phyloP scores from a whole-genome alignment of 2,113 vertebrate species.

The Ophiodon elongatus region DNA sequence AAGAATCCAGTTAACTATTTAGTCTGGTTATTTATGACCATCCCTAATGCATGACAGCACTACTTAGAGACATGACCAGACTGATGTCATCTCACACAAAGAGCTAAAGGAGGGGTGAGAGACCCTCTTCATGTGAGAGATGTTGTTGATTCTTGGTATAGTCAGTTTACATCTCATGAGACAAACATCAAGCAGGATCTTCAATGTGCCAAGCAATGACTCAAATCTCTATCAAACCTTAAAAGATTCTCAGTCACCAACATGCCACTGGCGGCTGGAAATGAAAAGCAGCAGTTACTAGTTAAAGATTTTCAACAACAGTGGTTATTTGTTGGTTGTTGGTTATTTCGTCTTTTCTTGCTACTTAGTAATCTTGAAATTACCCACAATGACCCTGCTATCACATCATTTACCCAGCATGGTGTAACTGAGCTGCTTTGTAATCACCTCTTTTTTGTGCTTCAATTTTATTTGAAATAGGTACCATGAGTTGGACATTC shows the following conservation, averaged over 20 bases:
- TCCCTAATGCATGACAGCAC: conserved; percentile 64
- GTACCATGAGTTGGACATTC: conserved; percentile 89
- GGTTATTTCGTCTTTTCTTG: neutral
- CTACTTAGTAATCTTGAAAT: neutral
- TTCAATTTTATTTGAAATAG: conserved; percentile 79
- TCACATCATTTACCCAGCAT: neutral
- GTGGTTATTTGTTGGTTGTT: neutral
- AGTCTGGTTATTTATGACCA: conserved; percentile 64
- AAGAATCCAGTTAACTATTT: conserved; percentile 59
- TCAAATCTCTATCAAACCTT: conserved; percentile 54
- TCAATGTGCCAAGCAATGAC: conserved; percentile 42
- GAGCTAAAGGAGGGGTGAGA: conserved; percentile 26
- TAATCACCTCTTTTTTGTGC: conserved; percentile 19
- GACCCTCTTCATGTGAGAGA: conserved; percentile 36
- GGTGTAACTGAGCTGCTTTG: neutral
- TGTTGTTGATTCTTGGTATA: conserved; percentile 53
- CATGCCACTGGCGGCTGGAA: conserved; percentile 15
- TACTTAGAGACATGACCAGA: conserved; percentile 54
- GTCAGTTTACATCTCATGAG: conserved; percentile 59
- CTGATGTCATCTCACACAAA: conserved; percentile 65
- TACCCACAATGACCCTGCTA: neutral
- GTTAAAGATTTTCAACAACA: conserved; percentile 15
- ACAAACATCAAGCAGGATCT: conserved; percentile 17
- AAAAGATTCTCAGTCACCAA: conserved; percentile 24
- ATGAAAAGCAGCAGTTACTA: conserved; percentile 5